Conservation (phyloP, 2,113 vertebrate genomes). For the Apteryx mantelli region DNA sequence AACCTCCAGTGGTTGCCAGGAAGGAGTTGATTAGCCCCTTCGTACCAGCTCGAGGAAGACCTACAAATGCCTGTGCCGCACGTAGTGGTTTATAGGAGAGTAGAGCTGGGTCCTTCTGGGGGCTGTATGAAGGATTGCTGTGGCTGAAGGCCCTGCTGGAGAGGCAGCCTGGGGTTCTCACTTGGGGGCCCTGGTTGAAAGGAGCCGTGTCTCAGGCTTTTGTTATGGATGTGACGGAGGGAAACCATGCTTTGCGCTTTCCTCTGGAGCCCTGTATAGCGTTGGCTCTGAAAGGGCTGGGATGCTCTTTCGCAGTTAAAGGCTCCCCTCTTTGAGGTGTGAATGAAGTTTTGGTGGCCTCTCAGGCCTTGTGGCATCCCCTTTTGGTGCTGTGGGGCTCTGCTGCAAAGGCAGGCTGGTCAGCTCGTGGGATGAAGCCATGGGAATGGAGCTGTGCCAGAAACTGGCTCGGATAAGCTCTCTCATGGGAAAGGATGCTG, state of each 20-base stretch:
- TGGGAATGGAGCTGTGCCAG: not conserved
- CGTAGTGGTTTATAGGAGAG: not conserved
- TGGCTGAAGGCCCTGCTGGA: rapidly evolving
- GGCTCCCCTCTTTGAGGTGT: not conserved
- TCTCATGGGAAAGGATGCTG: not conserved
- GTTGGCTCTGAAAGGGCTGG: not conserved
- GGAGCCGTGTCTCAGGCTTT: rapidly evolving
- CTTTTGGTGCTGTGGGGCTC: not conserved
- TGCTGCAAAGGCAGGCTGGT: not conserved
- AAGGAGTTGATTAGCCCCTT: not conserved
- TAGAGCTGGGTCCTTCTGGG: not conserved
- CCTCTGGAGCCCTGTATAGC: not conserved
- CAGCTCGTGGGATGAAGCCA: not conserved
- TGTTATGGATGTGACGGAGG: not conserved
- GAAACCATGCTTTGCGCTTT: rapidly evolving
- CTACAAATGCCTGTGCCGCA: not conserved
- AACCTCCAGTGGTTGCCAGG: not conserved
- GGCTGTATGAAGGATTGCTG: not conserved
- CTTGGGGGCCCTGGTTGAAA: rapidly evolving
- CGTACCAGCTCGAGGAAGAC: not conserved
- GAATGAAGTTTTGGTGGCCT: not conserved
- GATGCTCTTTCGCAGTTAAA: not conserved
- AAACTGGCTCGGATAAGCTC: not conserved
- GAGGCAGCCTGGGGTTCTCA: rapidly evolving
- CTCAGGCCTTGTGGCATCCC: not conserved